Evolutionary conservation across 2,888 invertebrate genomes (phyloP).

Genomic region (Melieria picta): DNA sequence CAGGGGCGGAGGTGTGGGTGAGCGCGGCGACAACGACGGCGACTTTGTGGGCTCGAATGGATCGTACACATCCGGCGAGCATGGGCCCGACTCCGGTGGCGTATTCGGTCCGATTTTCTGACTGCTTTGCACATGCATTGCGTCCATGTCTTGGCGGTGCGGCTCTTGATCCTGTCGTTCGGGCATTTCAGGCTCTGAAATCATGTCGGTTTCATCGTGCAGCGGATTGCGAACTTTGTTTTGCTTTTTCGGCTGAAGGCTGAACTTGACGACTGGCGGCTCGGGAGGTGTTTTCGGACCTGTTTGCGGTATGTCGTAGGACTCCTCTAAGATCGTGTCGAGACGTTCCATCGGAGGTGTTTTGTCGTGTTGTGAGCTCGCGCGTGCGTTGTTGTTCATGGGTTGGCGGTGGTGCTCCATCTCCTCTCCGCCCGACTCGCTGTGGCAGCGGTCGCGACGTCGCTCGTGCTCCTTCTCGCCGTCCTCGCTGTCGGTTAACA

Average conservation of each 20-base stretch:
- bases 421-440: constrained; percentile 45
- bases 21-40: constrained; percentile 63
- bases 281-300: constrained; percentile 83
- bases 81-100: constrained; percentile 75
- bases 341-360: constrained; percentile 55
- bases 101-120: constrained; percentile 77
- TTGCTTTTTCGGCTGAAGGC: constrained; percentile 68
- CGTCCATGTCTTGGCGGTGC: constrained; percentile 46
- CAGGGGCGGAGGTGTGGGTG: constrained; percentile 57
- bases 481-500: constrained; percentile 83
- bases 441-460: constrained; percentile 47
- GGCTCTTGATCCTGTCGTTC: constrained; percentile 39
- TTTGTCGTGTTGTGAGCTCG: constrained; percentile 54
- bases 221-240: constrained; percentile 73
- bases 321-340: constrained; percentile 60
- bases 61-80: constrained; percentile 87
- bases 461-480: constrained; percentile 55
- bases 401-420: constrained; percentile 43
- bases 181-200: constrained; percentile 50
- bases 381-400: constrained; percentile 43
- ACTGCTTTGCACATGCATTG: constrained; percentile 49
- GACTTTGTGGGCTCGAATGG: constrained; percentile 92
- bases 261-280: constrained; percentile 72
- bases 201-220: constrained; percentile 67
- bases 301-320: constrained; percentile 64